Base-by-base conservation (phyloP, 1,140 invertebrate species). In the Nephila pilipes region DNA sequence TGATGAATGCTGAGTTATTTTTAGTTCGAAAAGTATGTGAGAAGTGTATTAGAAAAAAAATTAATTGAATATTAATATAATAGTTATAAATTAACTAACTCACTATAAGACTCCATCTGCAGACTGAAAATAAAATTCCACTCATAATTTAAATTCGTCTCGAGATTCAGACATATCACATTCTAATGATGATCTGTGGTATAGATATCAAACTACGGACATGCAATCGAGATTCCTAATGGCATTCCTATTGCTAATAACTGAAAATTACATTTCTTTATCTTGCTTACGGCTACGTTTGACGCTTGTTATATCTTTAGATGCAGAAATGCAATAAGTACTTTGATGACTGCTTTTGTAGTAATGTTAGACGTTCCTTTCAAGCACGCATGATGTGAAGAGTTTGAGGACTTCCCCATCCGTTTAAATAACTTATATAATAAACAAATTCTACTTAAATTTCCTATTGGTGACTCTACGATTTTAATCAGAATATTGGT, bases 121-220 rank as follows among this genome's bases (percentile, higher is more conserved):
- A 65, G 63, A 65, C 12, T 65, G n/a, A 12, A 65, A 65, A 65
- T 65, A n/a, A 29, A 65, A 65, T 65, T 65, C 25, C 63, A 65
- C 63, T 65, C 46, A 4, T 12, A 25, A 25, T 2, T 60, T 18
- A 65, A 2, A n/a, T 65, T 46, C 46, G 63, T 14, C 10, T 65
- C 63, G 2, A 10, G 63, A n/a, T 65, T 6, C 10, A 65, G 63
- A 65, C 63, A 65, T 65, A 12, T 14, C 63, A 25, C 22, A 65
- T 65, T 65, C 63, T 65, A 25, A 25, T 25, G 63, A 65, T 25
- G 63, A 65, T 65, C 63, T 65, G 10, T n/a, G 22, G n/a, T 25
- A 12, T 25, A 3, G 5, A 65, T 65, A 29, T 25, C 14, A 14
- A 65, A 14, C 63, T 25, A 65, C n/a, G 2, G 8, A 1, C n/a